Evolutionary conservation across 2,888 invertebrate species (phyloP), one percentile per base, ranked within the genome.

Genomic region (Mythimna impura): DNA sequence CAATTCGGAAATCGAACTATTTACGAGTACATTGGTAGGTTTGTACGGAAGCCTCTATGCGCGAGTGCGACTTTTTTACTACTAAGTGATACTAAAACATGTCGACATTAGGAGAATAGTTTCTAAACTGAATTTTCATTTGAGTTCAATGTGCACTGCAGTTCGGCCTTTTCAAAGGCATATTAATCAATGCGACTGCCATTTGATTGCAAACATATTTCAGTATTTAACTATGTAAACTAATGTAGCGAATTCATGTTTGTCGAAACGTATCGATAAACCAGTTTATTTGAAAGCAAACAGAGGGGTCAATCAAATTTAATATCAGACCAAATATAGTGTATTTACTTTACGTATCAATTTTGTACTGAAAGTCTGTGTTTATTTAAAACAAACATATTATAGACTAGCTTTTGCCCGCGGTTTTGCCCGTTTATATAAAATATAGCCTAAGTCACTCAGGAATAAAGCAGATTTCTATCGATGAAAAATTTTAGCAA

Each of bases 121-220:
- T 40, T 7, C 7, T 1, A 57, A 36, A 36, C 12, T 2, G 20
- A 47, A n/a, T 58, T 36, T 9, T 8, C 47, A 72, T 57, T 72
- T 22, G 5, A 5, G 30, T 8, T 50, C 22, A n/a, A 14, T 17
- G 22, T 14, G 3, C 4, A 20, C 14, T 3, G 1, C 17, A 4
- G 50, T 40, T 40, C 4, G 4, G 20, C 17, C 22, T 22, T 54
- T 60, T 22, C 20, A 76, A 64, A 47, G 34, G 30, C 30, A 36
- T 30, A 43, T 71, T 12, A 64, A 76, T 61, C 22, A 65, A 61
- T 55, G 3, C 34, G 9, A 34, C n/a, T 52, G 34, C 61, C 74
- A 80, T 79, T 76, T 80, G 47, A 72, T 63, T 57, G 55, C 55
- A 57, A 80, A 55, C n/a, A 65, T 66, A 66, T 80, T 73, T 57